Evolutionary conservation across 2,888 invertebrate genomes (phyloP).

Genomic region (Lingula anatina): DNA sequence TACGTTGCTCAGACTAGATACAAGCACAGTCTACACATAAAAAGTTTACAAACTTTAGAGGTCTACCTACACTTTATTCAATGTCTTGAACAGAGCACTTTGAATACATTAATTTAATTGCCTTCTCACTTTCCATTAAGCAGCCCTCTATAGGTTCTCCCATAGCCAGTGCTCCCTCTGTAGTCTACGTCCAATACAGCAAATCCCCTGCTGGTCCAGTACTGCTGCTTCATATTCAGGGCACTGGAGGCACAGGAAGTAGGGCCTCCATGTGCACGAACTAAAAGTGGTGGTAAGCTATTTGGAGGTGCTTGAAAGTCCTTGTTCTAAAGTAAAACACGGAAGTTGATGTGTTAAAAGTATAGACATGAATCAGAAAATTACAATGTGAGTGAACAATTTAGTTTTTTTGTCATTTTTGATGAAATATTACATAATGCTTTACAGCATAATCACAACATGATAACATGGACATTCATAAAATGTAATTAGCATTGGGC

Average conservation of each 20-base stretch:
- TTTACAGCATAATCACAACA: too few relatives aligned
- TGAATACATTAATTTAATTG: neutral
- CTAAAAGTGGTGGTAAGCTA: slow-evolving; percentile 48
- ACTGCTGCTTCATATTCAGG: slow-evolving; percentile 48
- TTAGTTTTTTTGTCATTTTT: too few relatives aligned
- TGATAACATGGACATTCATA: too few relatives aligned
- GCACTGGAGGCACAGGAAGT: slow-evolving; percentile 34
- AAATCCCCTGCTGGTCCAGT: slow-evolving; percentile 52
- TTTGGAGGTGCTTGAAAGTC: slow-evolving; percentile 35
- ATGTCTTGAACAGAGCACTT: neutral
- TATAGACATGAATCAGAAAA: too few relatives aligned
- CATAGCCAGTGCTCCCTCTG: slow-evolving; percentile 53
- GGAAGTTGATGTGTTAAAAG: too few relatives aligned
- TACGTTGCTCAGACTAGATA: too few relatives aligned
- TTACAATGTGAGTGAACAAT: too few relatives aligned
- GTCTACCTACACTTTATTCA: neutral
- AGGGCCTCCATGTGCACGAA: slow-evolving; percentile 54
- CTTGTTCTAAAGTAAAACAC: slow-evolving; percentile 26
- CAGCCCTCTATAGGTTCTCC: slow-evolving; percentile 45
- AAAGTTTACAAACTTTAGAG: too few relatives aligned
- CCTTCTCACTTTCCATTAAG: slow-evolving; percentile 30
- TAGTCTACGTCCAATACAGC: slow-evolving; percentile 54
- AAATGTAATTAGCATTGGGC: too few relatives aligned
- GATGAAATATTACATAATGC: too few relatives aligned
- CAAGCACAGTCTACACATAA: too few relatives aligned